Conservation (phyloP, 2,113 vertebrate species). For the Symphodus melops region DNA sequence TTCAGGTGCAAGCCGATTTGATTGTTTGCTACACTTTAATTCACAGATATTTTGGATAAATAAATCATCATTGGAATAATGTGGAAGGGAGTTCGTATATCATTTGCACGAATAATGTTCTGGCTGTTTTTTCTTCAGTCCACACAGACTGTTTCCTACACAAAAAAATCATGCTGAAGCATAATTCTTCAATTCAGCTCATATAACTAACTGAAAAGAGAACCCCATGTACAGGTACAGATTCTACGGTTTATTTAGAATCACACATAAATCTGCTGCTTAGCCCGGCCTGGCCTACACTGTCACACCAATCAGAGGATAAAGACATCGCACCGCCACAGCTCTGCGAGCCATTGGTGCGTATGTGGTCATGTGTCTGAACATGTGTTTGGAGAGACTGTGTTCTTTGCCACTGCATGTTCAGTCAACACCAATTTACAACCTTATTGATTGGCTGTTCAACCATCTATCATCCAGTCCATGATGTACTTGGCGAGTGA, state of each 20-base stretch:
- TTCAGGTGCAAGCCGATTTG: too few relatives aligned
- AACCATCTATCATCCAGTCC: conserved; percentile 9
- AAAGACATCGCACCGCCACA: neutral
- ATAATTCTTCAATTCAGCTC: too few relatives aligned
- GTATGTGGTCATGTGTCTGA: neutral
- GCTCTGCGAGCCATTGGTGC: neutral
- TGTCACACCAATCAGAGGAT: neutral
- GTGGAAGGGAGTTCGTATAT: too few relatives aligned
- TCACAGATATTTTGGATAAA: too few relatives aligned
- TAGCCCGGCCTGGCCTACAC: neutral
- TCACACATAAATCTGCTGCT: neutral
- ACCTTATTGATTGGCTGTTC: conserved; percentile 14
- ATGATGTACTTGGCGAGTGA: neutral
- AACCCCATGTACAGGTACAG: too few relatives aligned
- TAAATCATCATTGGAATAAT: too few relatives aligned
- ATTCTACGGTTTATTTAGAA: neutral
- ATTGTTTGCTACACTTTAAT: too few relatives aligned
- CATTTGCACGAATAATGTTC: too few relatives aligned
- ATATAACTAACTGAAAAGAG: too few relatives aligned
- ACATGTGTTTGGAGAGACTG: conserved; percentile 4
- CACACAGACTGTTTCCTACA: too few relatives aligned
- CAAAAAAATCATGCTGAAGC: too few relatives aligned
- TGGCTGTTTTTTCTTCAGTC: too few relatives aligned
- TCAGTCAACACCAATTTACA: conserved; percentile 36
- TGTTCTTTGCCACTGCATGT: neutral